Conservation (phyloP, 2,888 invertebrate genomes). For the Callinectes sapidus region DNA sequence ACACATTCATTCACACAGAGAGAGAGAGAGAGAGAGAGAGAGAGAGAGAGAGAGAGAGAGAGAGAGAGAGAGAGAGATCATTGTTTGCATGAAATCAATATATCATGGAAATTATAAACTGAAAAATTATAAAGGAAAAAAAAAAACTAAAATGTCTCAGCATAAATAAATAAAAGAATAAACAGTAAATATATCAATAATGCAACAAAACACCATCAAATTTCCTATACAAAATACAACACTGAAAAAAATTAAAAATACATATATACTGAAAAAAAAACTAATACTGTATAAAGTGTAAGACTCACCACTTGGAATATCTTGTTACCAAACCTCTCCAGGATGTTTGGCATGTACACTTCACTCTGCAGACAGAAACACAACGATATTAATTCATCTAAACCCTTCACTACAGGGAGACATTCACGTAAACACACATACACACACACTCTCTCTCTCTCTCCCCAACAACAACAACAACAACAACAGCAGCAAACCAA, state of each 20-base stretch:
- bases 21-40: background rate
- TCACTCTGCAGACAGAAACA: constrained; percentile 52
- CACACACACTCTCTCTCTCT: background rate
- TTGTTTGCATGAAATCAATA: background rate
- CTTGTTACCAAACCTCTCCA: constrained; percentile 68
- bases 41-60: background rate
- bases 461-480: too few relatives aligned
- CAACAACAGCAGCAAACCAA: too few relatives aligned
- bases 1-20: background rate
- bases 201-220: too few relatives aligned
- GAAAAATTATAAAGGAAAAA: background rate
- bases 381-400: too few relatives aligned
- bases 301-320: constrained; percentile 69
- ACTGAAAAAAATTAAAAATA: too few relatives aligned
- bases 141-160: background rate
- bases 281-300: background rate
- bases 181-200: background rate
- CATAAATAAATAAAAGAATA: too few relatives aligned
- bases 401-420: too few relatives aligned
- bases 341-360: constrained; percentile 59
- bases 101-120: background rate
- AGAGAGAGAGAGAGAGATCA: background rate
- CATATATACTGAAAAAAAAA: too few relatives aligned
- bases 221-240: too few relatives aligned
- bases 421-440: background rate